These are phyloP conservation scores for Ametastegia equiseti DNA, from an alignment of 2,888 invertebrate species.

Conservation along the genomic window DNA sequence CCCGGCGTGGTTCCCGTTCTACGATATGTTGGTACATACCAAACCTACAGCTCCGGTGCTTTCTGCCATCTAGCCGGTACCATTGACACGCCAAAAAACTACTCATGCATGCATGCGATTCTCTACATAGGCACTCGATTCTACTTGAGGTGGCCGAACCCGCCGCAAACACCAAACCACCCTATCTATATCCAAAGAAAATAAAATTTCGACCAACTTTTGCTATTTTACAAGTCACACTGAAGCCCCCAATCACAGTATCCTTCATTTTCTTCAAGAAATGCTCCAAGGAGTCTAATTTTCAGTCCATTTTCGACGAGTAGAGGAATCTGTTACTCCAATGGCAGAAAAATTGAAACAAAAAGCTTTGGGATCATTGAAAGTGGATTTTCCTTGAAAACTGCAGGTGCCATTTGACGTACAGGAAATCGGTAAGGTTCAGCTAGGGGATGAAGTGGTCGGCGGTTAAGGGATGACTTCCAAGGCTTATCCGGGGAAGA, in stretches of 20 bases:
- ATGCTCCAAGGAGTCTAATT: no score
- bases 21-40: not conserved
- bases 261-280: no score
- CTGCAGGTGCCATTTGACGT: not conserved
- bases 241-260: no score
- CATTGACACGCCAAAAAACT: conserved; percentile 22
- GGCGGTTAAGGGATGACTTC: not conserved
- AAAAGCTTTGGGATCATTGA: no score
- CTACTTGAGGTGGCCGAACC: not conserved
- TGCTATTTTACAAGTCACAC: no score
- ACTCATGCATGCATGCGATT: conserved; percentile 34
- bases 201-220: not conserved
- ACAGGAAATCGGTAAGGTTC: not conserved
- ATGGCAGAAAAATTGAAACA: no score
- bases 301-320: no score
- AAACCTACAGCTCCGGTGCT: not conserved
- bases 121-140: not conserved
- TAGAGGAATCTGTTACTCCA: no score
- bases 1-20: conserved; percentile 21
- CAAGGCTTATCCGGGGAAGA: not conserved
- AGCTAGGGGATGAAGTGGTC: not conserved
- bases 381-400: no score
- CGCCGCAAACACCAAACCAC: not conserved
- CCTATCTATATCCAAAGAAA: not conserved
- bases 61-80: not conserved